phyloP scores from a whole-genome alignment of 92 coral and sea anemone species.

The Virgularia gustaviana region DNA sequence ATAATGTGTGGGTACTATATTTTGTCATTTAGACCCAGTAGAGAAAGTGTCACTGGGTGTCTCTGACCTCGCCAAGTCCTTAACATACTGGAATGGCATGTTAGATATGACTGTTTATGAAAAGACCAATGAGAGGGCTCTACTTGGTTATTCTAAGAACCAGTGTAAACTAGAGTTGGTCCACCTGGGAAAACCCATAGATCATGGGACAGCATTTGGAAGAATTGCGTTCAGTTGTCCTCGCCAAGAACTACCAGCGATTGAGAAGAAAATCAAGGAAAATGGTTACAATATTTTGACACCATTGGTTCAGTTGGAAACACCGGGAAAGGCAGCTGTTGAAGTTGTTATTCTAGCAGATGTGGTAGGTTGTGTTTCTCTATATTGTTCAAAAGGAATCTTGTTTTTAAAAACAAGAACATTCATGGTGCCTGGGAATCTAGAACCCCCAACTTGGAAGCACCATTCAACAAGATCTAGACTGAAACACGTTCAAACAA shows the following conservation, averaged over 20 bases:
- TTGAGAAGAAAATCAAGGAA: constrained; percentile 60
- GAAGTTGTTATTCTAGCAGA: constrained; percentile 88
- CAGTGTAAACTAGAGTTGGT: constrained; percentile 83
- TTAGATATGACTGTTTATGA: constrained; percentile 77
- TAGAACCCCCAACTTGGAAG: too few species aligned
- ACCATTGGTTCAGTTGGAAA: constrained; percentile 76
- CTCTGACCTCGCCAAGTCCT: constrained; percentile 63
- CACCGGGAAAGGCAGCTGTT: constrained; percentile 95
- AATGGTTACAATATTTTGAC: constrained; percentile 72
- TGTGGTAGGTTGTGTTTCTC: constrained; percentile 58
- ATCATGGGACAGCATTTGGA: constrained; percentile 89
- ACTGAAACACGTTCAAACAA: too few species aligned
- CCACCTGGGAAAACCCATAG: constrained; percentile 62
- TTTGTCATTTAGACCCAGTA: constrained; percentile 63
- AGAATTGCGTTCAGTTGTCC: constrained; percentile 96
- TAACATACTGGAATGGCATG: constrained; percentile 70
- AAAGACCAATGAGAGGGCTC: constrained; percentile 60
- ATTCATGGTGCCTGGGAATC: too few species aligned
- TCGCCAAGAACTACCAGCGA: constrained; percentile 59
- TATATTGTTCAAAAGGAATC: neutral
- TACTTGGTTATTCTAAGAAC: constrained; percentile 66
- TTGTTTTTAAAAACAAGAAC: too few species aligned
- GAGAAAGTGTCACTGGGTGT: constrained; percentile 78
- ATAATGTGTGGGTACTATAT: too few species aligned
- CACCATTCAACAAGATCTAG: too few species aligned